Conservation (phyloP, 2,113 vertebrate genomes). For the Ageneiosus marmoratus region DNA sequence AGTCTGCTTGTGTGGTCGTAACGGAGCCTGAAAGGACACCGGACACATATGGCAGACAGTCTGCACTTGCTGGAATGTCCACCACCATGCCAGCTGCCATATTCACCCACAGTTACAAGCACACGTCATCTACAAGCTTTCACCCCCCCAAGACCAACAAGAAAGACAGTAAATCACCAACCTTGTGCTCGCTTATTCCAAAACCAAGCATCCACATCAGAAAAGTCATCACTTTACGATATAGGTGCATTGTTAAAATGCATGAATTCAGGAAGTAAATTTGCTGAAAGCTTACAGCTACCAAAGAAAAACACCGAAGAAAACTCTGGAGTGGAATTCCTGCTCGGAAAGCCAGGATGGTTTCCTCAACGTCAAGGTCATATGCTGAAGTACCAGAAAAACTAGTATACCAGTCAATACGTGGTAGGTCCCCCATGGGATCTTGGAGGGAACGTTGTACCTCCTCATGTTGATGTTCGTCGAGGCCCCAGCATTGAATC, state of each 20-base stretch:
- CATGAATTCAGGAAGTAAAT: too few species aligned
- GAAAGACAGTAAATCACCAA: not conserved
- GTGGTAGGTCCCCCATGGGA: too few species aligned
- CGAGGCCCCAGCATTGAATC: too few species aligned
- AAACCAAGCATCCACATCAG: not conserved
- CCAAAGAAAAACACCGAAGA: too few species aligned
- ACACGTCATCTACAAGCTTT: not conserved
- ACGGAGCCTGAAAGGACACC: conserved; percentile 2
- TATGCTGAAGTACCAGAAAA: too few species aligned
- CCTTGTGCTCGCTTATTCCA: not conserved
- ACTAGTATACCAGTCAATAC: too few species aligned
- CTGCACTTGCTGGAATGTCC: conserved; percentile 49
- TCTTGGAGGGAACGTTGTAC: too few species aligned
- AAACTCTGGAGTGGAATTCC: not conserved
- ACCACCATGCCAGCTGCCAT: conserved; percentile 63
- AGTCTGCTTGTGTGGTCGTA: not conserved
- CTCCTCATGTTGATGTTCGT: too few species aligned
- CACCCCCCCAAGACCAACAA: not conserved
- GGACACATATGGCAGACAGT: conserved; percentile 60
- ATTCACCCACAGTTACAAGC: conserved; percentile 46
- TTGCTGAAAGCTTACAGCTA: not conserved
- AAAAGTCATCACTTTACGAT: not conserved
- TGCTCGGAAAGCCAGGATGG: not conserved
- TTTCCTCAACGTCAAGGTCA: not conserved
- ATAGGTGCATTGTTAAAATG: not conserved